Base-by-base conservation (phyloP, 2,113 vertebrate species). In the Aepyceros melampus region DNA sequence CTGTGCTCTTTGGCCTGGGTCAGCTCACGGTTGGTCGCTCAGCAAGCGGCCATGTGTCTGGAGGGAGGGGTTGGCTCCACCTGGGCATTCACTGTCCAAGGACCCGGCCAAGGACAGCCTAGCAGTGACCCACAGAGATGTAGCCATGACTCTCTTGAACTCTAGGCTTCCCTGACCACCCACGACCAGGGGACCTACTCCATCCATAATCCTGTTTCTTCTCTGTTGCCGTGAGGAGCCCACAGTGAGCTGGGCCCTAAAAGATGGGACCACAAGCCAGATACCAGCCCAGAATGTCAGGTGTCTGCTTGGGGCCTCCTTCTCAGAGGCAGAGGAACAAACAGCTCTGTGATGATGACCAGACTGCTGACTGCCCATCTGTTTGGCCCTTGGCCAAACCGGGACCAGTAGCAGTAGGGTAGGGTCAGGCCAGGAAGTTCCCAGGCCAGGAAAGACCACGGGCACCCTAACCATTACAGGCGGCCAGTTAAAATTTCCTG, bases 1-100 rank as follows among this genome's bases (percentile, higher is more conserved):
- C 43, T 0, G 1, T 3, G 5, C 1, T 0, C 1, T 21, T 33
- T 25, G 2, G 11, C 33, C 2, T 2, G 25, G 21, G 67, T 71
- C 40, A 4, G 27, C 3, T 5, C 81, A 4, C 0, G 0, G 27
- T 27, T 10, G 1, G 36, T 49, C 0, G 0, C 15, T 45, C 27
- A 10, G 12, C 15, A 21, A 27, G 25, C 0, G 9, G 17, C 51
- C 13, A 1, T 1, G 3, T 0, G 8, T 55, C 51, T 11, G 36
- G 29, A 53, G 2, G 27, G 47, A 56, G 8, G 23, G 11, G 0
- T 36, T 5, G 10, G 10, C 47, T 11, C 53, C 47, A 13, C 21
- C 17, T 17, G 12, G 40, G 14, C 2, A 5, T 10, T 3, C 23
- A 1, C 8, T 12, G 0, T 14, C 79, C 0, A 1, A 56, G n/a